phyloP scores from a whole-genome alignment of 2,797 vertebrate species.

The Synaphobranchus kaupii region DNA sequence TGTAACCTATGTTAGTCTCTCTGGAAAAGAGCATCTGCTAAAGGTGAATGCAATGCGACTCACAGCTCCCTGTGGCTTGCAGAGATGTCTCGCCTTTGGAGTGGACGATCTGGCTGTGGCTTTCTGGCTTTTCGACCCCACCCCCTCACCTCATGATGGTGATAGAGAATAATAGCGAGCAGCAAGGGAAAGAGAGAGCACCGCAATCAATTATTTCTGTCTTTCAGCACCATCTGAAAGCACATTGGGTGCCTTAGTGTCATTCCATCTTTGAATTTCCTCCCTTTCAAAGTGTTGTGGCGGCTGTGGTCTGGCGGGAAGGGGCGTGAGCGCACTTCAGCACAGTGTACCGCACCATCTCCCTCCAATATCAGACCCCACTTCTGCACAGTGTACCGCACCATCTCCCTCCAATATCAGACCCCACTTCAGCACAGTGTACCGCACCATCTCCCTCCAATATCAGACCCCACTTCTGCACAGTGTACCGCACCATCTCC shows the following conservation, averaged over 20 bases:
- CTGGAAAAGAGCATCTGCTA: not conserved
- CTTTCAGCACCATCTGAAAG: constrained; percentile 40
- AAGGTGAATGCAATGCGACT: not conserved
- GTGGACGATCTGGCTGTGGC: too few relatives aligned
- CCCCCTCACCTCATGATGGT: not conserved
- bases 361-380: not conserved
- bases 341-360: not conserved
- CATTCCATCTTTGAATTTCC: constrained; percentile 27
- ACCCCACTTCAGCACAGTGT: not conserved
- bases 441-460: too few relatives aligned
- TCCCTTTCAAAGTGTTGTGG: constrained; percentile 23
- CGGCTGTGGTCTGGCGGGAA: not conserved
- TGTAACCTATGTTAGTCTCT: not conserved
- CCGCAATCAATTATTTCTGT: constrained; percentile 42
- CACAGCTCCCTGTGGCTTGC: not conserved
- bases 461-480: too few relatives aligned
- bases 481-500: too few relatives aligned
- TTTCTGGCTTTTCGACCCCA: not conserved
- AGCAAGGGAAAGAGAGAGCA: not conserved
- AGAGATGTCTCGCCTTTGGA: not conserved
- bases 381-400: not conserved
- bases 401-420: not conserved
- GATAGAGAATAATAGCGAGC: constrained; percentile 40
- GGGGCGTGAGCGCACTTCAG: not conserved
- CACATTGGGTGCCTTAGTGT: constrained; percentile 36